A percentile compares a stretch with the other conserved stretches of the same genome.
These are phyloP conservation scores for Euphydryas editha DNA, from an alignment of 2,888 invertebrate genomes.

Conservation along the genomic window DNA sequence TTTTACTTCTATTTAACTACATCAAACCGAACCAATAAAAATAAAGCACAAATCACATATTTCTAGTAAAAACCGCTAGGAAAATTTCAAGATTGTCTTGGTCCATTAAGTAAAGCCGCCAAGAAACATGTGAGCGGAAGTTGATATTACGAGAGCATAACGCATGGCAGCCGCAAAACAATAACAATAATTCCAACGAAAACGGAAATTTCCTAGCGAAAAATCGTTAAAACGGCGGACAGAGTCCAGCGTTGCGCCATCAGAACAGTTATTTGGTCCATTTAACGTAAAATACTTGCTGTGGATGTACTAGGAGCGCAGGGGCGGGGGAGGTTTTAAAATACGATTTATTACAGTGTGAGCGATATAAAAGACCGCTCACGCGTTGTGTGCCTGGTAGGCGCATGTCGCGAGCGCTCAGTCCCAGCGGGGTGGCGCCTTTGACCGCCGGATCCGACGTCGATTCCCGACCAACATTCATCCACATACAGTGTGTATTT, in stretches of 20 bases:
- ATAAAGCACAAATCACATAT: not conserved
- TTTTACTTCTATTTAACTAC: not conserved
- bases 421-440: constrained; percentile 56
- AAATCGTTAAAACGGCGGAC: constrained; percentile 69
- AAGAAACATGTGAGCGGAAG: constrained; percentile 39
- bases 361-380: constrained; percentile 58
- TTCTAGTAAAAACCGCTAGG: constrained; percentile 4
- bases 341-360: constrained; percentile 66
- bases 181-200: constrained; percentile 72
- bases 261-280: constrained; percentile 76
- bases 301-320: constrained; percentile 45
- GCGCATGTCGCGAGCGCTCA: constrained; percentile 55
- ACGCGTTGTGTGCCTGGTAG: constrained; percentile 60
- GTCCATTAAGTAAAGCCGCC: constrained; percentile 34
- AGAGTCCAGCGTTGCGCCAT: constrained; percentile 62
- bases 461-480: constrained; percentile 44
- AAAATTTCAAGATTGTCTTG: constrained; percentile 9
- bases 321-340: constrained; percentile 54
- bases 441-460: constrained; percentile 52
- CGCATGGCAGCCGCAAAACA: constrained; percentile 53
- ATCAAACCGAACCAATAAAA: not conserved
- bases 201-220: constrained; percentile 69
- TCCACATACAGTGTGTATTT: constrained; percentile 31
- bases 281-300: constrained; percentile 78
- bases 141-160: constrained; percentile 42